Base-by-base conservation (phyloP, 2,888 invertebrate genomes). In the Heteromurus nitidus region DNA sequence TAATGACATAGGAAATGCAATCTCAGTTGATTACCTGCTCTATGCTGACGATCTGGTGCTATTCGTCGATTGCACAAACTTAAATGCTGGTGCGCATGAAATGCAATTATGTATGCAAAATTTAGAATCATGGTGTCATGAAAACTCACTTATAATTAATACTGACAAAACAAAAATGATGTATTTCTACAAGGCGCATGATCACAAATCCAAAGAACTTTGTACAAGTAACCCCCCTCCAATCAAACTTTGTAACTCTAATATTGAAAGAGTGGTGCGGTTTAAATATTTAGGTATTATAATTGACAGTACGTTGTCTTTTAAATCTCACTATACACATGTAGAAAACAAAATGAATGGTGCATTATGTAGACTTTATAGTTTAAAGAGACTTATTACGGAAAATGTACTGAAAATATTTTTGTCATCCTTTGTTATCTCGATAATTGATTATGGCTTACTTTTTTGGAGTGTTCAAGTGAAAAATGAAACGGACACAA, bases 231-330 rank as follows among this genome's bases (percentile, higher is more conserved):
- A 74, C 31, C 30, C 18, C 13, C 13, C 20, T 47, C 18, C 7
- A 11, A 3, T 79, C 18, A 28, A 2, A 18, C 18, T 69, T 11
- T 16, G 47, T 24, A 3, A 26, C 1, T 26, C 22, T 18, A 7
- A 24, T 13, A n/a, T 77, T 26, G 77, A 77, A 50, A 7, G 30
- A 11, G 76, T 76, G 5, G 11, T 26, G 3, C 11, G 5, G 0
- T 76, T 77, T 24, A 77, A 77, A 58, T 77, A 77, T 18, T 13
- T 77, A 24, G 77, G 77, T 9, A 3, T 77, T 5, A 24, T 30
- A 9, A 2, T 77, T 22, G 68, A 77, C n/a, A 22, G 1, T 24
- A 18, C 22, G 13, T 9, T 69, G 7, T 30, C 11, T 18, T 68
- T 76, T 30, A 76, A 76, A 30, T 3, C 1, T 20, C 76, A 76